Evolutionary conservation across 2,797 vertebrate species (phyloP).

Genomic region (Ibycter americanus): DNA sequence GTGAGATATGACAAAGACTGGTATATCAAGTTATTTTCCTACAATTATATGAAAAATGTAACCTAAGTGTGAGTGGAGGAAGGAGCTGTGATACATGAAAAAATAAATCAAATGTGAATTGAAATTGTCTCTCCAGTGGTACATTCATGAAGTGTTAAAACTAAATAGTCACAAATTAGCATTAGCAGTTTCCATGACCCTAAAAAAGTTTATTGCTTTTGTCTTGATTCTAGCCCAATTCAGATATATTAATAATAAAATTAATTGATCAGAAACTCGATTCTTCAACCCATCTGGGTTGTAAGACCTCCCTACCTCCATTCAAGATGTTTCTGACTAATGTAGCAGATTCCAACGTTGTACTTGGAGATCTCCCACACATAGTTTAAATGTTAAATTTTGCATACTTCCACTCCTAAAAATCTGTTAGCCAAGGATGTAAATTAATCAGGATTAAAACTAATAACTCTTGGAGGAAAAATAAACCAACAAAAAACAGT

Average conservation of each 20-base stretch:
- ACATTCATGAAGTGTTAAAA: background rate
- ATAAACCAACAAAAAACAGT: background rate
- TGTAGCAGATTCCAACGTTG: background rate
- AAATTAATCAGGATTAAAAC: background rate
- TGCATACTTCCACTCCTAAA: background rate
- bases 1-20: background rate
- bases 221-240: background rate
- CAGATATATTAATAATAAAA: background rate
- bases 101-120: background rate
- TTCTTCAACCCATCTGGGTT: background rate
- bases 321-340: constrained; percentile 23
- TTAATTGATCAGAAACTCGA: background rate
- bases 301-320: background rate
- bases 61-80: background rate
- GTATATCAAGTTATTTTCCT: background rate
- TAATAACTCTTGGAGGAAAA: background rate
- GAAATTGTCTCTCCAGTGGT: background rate
- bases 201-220: background rate
- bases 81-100: background rate
- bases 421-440: background rate
- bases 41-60: background rate
- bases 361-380: background rate
- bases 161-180: background rate
- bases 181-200: background rate
- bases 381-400: constrained; percentile 4